Evolutionary conservation across 2,888 invertebrate species (phyloP), one percentile per base, ranked within the genome.

Genomic region (Caradrina kadenii): DNA sequence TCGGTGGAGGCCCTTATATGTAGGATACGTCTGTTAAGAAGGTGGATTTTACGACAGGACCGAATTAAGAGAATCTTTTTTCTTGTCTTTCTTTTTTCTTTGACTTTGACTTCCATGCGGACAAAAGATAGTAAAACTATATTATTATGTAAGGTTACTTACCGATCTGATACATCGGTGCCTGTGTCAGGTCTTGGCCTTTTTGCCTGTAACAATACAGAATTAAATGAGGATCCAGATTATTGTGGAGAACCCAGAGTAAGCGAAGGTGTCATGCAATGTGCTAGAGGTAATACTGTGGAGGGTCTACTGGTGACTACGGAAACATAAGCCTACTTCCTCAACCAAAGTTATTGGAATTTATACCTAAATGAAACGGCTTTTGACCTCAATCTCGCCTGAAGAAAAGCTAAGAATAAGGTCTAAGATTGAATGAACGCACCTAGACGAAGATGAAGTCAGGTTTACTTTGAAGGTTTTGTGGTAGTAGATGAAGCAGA

Each of bases 151-250:
- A 22, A n/a, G 49, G 17, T 56, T 53, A 90, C 96, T 96, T 94
- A 97, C 97, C 97, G 96, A 93, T 97, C 97, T 90, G 97, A 95
- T 86, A 97, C 97, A 95, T 97, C 96, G 90, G 97, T 96, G 89
- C 96, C 96, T 80, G 97, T 94, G 89, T 97, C 97, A 84, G 96
- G 96, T 94, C 97, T 96, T 85, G 97, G 96, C 93, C 97, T 96
- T 95, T 97, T 97, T 93, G 97, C 97, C 97, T 97, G 96, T 58
- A 97, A 97, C 91, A 92, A 95, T 81, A 63, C 66, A 82, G 69
- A 76, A 70, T 50, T 22, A 61, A 61, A 69, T 77, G n/a, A 73
- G 63, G 56, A 62, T 49, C 26, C 26, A 64, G 60, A 67, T 66
- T 7, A n/a, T 54, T 56, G 22, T 21, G 7, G n/a, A 45, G 35